Conservation (phyloP, 2,113 vertebrate genomes). For the Nannospalax galili region DNA sequence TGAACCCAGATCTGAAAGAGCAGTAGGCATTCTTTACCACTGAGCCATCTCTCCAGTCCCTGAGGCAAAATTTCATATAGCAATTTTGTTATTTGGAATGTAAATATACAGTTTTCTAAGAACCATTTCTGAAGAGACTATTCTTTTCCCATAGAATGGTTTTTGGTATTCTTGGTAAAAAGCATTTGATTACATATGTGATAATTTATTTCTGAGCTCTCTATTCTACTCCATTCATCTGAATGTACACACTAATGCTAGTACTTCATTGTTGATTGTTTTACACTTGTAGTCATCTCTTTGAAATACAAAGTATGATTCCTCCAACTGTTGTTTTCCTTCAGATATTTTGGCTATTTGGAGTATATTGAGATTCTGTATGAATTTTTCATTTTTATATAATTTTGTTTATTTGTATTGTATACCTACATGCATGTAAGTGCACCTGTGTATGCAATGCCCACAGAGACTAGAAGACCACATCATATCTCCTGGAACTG, state of each 20-base stretch:
- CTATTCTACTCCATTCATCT: background rate
- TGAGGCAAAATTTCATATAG: background rate
- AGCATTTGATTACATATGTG: background rate
- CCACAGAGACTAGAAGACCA: too few relatives aligned
- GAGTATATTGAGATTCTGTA: background rate
- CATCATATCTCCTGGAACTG: too few relatives aligned
- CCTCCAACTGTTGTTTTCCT: background rate
- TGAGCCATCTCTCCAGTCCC: background rate
- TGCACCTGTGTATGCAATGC: too few relatives aligned
- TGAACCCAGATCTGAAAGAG: too few relatives aligned
- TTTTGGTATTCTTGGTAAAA: conserved; percentile 1
- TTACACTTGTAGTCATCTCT: background rate
- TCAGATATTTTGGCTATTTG: background rate
- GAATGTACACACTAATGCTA: background rate
- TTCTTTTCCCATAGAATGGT: conserved; percentile 4
- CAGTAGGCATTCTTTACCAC: too few relatives aligned
- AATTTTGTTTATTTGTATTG: too few relatives aligned
- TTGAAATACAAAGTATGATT: background rate
- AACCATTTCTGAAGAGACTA: conserved; percentile 1
- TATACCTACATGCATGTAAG: too few relatives aligned
- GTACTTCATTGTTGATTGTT: background rate
- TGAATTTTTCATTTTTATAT: background rate
- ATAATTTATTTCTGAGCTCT: background rate
- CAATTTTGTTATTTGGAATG: background rate
- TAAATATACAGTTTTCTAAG: background rate